Evolutionary conservation across 2,113 vertebrate genomes (phyloP).

Genomic region (Pseudonaja textilis): DNA sequence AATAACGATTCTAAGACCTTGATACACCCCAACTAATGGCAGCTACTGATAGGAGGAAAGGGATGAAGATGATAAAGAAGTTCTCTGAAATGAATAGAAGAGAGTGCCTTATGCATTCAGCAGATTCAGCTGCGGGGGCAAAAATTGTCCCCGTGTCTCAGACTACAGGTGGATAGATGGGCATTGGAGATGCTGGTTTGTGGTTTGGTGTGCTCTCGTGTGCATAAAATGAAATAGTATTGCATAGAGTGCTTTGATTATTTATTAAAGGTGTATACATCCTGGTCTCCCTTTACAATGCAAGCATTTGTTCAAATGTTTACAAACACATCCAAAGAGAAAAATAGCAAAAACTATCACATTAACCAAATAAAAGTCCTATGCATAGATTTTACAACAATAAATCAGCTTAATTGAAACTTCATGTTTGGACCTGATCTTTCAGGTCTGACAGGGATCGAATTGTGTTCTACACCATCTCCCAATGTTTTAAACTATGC

Average conservation of each 20-base stretch:
- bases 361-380: background rate
- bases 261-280: background rate
- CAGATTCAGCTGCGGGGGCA: background rate
- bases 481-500: background rate
- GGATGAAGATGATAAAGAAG: slow-evolving; percentile 41
- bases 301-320: background rate
- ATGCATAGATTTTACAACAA: background rate
- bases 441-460: background rate
- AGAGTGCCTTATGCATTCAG: background rate
- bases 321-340: background rate
- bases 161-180: background rate
- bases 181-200: background rate
- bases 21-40: slow-evolving; percentile 44
- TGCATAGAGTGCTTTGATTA: background rate
- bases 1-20: slow-evolving; percentile 68
- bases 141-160: background rate
- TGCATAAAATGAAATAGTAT: background rate
- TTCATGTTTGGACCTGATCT: background rate
- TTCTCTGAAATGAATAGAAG: slow-evolving; percentile 40
- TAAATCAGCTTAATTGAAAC: background rate
- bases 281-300: background rate
- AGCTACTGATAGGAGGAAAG: background rate
- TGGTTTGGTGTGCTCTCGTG: background rate
- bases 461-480: background rate
- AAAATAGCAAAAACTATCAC: background rate